Evolutionary conservation across 2,888 invertebrate species (phyloP).

Genomic region (Napeogenes sylphis): DNA sequence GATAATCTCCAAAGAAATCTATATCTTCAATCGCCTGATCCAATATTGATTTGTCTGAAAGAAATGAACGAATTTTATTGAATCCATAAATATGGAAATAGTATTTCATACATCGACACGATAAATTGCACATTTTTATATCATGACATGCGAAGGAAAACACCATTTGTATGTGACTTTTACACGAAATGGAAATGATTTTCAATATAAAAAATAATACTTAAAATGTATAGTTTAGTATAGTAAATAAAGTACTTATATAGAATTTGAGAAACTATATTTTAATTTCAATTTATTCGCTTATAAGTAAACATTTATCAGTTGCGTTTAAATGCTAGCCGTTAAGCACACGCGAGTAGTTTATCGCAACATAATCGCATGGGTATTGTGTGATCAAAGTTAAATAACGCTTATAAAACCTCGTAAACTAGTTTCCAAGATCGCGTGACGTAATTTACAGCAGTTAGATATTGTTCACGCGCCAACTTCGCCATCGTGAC

Average conservation of each 20-base stretch:
- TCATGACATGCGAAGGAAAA: background rate
- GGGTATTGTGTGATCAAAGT: slow-evolving; percentile 52
- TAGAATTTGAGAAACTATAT: no score
- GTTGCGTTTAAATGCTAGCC: slow-evolving; percentile 8
- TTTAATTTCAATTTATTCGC: no score
- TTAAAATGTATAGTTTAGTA: no score
- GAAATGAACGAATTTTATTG: slow-evolving; percentile 12
- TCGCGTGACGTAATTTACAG: slow-evolving; percentile 58
- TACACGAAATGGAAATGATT: no score
- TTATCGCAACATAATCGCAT: slow-evolving; percentile 51
- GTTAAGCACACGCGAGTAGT: slow-evolving; percentile 38
- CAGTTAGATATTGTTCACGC: slow-evolving; percentile 30
- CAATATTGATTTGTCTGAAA: slow-evolving; percentile 83
- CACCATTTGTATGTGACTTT: no score
- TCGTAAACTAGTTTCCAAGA: slow-evolving; percentile 45
- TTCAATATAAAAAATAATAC: no score
- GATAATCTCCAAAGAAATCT: slow-evolving; percentile 77
- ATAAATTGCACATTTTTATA: slow-evolving; percentile 3
- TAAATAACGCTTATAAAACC: slow-evolving; percentile 52
- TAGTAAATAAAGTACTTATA: no score
- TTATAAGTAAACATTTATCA: background rate
- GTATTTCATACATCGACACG: background rate
- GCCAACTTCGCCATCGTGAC: slow-evolving; percentile 36
- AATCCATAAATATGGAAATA: slow-evolving; percentile 1
- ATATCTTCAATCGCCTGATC: slow-evolving; percentile 81